Base-by-base conservation (phyloP, 2,797 vertebrate species). In the Onychomys torridus region DNA sequence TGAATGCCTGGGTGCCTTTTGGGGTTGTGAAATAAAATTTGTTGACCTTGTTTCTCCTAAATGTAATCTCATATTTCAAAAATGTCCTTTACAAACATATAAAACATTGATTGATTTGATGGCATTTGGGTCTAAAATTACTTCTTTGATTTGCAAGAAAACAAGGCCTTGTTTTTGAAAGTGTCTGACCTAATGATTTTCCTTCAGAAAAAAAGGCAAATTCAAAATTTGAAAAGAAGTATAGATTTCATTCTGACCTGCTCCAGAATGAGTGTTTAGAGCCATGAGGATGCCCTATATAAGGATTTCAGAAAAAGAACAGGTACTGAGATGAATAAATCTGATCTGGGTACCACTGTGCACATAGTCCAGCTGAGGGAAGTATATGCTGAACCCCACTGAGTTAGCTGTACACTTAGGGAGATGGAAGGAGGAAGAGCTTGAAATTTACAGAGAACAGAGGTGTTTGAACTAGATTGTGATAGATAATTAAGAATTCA, bases 121-220 rank as follows among this genome's bases (percentile, higher is more conserved):
- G 92, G 57, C 93, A 91, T 96, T 92, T 96, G 91, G 17, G 14
- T 93, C 90, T 91, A 92, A 97, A 97, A 95, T 97, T 95, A 89
- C 89, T 84, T 96, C 90, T 89, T 89, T 77, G 79, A 55, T 87
- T 49, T 32, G 91, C 43, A 78, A 71, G 49, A 75, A 37, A 92
- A 79, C 34, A 76, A 61, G 16, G 17, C 14, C 34, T 96, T 93
- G 9, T 89, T 97, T 77, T 90, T 49, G 6, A 93, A 95, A 89
- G n/a, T 90, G 79, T 89, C 71, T 40, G 65, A 55, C 57, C 92
- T 85, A 95, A 85, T 89, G 86, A 85, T 90, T 93, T 96, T 95
- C 83, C 79, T 96, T 89, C 23, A 43, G 94, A 83, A 89, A 93
- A 65, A 69, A 93, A 89, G 55, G 40, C 59, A 97, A 65, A 94